A percentile compares a stretch with the other conserved stretches of the same genome.
phyloP scores from a whole-genome alignment of 2,797 vertebrate species.

The Spinibarbus caldwelli region DNA sequence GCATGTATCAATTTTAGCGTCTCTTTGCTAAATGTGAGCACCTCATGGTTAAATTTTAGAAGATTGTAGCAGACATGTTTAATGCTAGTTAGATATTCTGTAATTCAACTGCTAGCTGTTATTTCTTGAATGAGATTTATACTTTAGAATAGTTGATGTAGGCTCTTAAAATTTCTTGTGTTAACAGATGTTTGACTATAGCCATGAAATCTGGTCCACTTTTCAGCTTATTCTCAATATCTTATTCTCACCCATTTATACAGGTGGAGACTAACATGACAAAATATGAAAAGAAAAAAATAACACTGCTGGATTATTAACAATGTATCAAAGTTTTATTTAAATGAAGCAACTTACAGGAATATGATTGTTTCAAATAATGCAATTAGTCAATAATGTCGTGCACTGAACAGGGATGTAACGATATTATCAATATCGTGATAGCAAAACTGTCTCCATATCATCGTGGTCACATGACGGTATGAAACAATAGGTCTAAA shows the following conservation, averaged over 20 bases:
- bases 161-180: not conserved
- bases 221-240: not conserved
- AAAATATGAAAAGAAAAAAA: not conserved
- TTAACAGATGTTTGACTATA: not conserved
- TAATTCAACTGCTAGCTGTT: not conserved
- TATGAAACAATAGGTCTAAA: too few species aligned
- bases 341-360: not conserved
- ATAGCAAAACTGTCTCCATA: too few species aligned
- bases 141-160: not conserved
- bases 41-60: not conserved
- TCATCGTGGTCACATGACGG: too few species aligned
- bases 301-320: not conserved
- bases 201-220: not conserved
- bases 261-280: not conserved
- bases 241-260: not conserved
- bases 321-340: not conserved
- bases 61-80: not conserved
- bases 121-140: not conserved
- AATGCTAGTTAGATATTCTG: not conserved
- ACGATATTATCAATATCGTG: too few species aligned
- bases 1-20: not conserved
- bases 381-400: not conserved
- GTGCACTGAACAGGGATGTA: not conserved
- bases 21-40: not conserved
- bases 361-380: not conserved